Conservation (phyloP, 2,888 invertebrate genomes). For the Megalurothrips usitatus region DNA sequence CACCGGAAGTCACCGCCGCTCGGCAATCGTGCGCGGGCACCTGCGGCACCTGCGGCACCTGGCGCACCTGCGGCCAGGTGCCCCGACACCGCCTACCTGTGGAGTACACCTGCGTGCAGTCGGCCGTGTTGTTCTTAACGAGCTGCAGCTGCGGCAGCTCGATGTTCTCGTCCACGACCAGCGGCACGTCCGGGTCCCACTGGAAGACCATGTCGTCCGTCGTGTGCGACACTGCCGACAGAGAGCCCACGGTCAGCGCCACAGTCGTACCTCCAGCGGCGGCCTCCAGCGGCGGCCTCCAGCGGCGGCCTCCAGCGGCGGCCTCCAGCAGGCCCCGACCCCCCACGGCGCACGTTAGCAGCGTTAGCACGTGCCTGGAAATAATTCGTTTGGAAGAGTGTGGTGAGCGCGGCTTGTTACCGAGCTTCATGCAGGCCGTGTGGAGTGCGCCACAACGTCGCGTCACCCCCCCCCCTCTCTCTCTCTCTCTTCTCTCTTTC, state of each 20-base stretch:
- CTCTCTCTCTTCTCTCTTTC: background rate
- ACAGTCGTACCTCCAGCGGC: too few relatives aligned
- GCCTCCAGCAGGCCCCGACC: too few relatives aligned
- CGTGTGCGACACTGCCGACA: conserved; percentile 77
- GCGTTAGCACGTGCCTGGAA: too few relatives aligned
- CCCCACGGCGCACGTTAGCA: too few relatives aligned
- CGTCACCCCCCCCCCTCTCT: background rate
- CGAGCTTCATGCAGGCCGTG: background rate
- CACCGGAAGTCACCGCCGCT: too few relatives aligned
- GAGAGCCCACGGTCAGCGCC: too few relatives aligned
- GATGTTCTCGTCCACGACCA: conserved; percentile 84
- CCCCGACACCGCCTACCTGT: conserved; percentile 64
- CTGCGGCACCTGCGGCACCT: too few relatives aligned
- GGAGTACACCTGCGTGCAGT: conserved; percentile 88
- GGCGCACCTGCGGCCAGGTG: too few relatives aligned
- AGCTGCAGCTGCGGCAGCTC: conserved; percentile 84
- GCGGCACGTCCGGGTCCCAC: conserved; percentile 85
- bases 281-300: too few relatives aligned
- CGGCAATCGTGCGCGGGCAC: too few relatives aligned
- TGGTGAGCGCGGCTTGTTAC: background rate
- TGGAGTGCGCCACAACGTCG: background rate
- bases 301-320: too few relatives aligned
- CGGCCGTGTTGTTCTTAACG: conserved; percentile 82
- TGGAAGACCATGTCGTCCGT: conserved; percentile 91
- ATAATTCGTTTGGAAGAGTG: background rate